phyloP scores from a whole-genome alignment of 2,888 invertebrate genomes.

The Tetanocera ferruginea region DNA sequence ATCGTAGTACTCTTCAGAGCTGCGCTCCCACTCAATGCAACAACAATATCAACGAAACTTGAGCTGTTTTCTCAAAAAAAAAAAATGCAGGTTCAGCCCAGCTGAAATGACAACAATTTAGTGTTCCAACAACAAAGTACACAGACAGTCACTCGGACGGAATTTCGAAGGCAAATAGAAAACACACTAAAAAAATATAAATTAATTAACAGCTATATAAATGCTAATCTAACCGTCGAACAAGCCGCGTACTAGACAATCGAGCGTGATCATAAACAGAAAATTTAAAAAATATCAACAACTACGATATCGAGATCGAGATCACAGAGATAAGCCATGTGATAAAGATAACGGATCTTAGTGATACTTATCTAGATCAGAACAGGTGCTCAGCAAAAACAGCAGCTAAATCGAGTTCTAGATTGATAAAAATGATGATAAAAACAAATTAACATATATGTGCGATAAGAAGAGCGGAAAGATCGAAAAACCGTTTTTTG shows the following conservation, averaged over 20 bases:
- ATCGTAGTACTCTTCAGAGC: slow-evolving; percentile 1
- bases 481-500: no score
- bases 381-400: slow-evolving; percentile 60
- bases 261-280: not conserved
- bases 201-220: not conserved
- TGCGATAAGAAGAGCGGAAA: no score
- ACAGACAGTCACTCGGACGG: not conserved
- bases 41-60: not conserved
- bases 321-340: not conserved
- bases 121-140: slow-evolving; percentile 7
- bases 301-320: not conserved
- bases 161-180: not conserved
- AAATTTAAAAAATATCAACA: not conserved
- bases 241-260: not conserved
- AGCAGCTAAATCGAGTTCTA: slow-evolving; percentile 41
- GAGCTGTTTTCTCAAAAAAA: not conserved
- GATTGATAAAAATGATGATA: not conserved
- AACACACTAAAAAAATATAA: not conserved
- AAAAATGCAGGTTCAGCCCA: not conserved
- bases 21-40: slow-evolving; percentile 10
- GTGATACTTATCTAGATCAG: slow-evolving; percentile 62
- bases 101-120: not conserved
- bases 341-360: not conserved
- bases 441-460: not conserved
- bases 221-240: not conserved